A percentile compares a stretch with the other conserved stretches of the same genome.
phyloP scores from a whole-genome alignment of 2,888 invertebrate genomes.

The Nematopogon swammerdamellus region DNA sequence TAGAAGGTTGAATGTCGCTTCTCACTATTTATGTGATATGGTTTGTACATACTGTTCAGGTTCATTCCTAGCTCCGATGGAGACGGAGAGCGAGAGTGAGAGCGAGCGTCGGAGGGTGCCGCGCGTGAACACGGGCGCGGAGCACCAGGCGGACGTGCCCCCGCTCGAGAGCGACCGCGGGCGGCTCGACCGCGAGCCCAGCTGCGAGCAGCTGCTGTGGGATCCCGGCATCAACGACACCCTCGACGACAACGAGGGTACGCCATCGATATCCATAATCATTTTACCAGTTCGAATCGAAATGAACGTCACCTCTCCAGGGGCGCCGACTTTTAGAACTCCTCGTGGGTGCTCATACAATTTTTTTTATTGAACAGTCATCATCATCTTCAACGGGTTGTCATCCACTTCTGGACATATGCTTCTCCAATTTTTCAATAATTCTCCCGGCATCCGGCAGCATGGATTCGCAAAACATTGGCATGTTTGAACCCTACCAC shows the following conservation, averaged over 20 bases:
- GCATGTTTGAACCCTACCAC: neutral
- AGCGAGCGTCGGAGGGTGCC: slow-evolving; percentile 46
- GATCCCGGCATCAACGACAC: slow-evolving; percentile 74
- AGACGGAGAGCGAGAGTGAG: slow-evolving; percentile 9
- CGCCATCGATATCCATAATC: neutral
- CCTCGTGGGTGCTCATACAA: no score
- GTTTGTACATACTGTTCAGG: neutral
- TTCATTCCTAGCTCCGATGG: neutral
- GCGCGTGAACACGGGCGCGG: slow-evolving; percentile 82
- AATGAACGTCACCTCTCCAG: neutral
- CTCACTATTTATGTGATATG: no score
- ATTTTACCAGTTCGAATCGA: no score
- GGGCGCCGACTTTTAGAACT: no score
- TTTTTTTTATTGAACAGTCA: no score
- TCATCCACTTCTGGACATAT: no score
- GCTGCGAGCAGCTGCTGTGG: slow-evolving; percentile 76
- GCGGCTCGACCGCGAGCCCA: slow-evolving; percentile 51
- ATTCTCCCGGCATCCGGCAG: no score
- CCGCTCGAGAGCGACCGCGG: slow-evolving; percentile 43
- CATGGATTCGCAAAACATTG: no score
- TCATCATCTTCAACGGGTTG: no score
- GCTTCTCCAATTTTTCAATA: no score
- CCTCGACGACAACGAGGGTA: slow-evolving; percentile 74
- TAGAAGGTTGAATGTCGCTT: no score
- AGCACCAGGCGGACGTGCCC: slow-evolving; percentile 84